These are phyloP conservation scores for Staurois parvus DNA, from an alignment of 2,797 vertebrate genomes.

Conservation along the genomic window DNA sequence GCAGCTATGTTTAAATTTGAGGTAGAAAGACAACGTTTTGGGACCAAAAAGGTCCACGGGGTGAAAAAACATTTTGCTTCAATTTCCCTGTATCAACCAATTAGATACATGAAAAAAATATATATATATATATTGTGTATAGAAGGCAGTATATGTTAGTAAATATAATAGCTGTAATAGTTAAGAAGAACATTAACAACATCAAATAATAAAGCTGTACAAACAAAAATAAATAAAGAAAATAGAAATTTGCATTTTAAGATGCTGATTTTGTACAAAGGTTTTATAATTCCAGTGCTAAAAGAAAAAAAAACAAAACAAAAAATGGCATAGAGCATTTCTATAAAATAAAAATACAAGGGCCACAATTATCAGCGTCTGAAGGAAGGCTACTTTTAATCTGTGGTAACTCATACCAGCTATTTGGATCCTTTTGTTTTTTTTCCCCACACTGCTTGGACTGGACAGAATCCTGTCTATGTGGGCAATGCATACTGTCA, in stretches of 20 bases:
- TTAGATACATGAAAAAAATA: background rate
- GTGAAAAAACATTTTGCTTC: background rate
- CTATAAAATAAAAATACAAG: background rate
- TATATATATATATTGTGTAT: background rate
- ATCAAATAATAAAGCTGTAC: conserved; percentile 19
- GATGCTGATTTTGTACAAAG: background rate
- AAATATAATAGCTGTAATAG: background rate
- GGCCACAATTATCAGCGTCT: background rate
- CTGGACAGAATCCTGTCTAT: background rate
- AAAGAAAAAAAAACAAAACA: background rate
- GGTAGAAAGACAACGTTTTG: conserved; percentile 29
- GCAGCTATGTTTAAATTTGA: conserved; percentile 21
- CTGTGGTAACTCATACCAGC: background rate
- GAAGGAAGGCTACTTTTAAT: background rate
- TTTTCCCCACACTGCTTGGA: background rate
- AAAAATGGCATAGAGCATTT: background rate
- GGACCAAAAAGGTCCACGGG: background rate
- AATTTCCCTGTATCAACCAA: background rate
- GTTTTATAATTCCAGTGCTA: conserved; percentile 1
- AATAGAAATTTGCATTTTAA: background rate
- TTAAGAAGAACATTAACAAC: background rate
- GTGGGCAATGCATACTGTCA: background rate
- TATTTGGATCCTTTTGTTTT: background rate
- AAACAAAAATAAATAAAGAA: conserved; percentile 21
- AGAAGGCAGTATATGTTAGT: background rate